Evolutionary conservation across 1,140 invertebrate genomes (phyloP).

Genomic region (Leptinotarsa lineolata): DNA sequence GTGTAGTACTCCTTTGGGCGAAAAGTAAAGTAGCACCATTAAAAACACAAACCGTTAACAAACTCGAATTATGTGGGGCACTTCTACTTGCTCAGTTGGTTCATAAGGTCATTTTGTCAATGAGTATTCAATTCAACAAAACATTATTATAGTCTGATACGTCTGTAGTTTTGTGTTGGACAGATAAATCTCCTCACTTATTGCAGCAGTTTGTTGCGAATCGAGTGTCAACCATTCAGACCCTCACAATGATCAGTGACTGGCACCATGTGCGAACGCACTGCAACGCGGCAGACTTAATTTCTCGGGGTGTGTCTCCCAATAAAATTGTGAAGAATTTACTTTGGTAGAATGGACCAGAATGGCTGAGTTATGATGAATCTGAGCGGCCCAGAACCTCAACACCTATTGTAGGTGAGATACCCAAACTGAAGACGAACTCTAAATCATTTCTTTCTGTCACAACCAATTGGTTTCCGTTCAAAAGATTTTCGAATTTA

Average conservation of each 20-base stretch:
- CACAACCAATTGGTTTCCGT: too few species aligned
- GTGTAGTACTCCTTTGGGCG: too few species aligned
- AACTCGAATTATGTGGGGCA: too few species aligned
- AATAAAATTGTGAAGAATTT: background rate
- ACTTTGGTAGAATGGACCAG: slow-evolving; percentile 34
- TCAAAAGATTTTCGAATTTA: too few species aligned
- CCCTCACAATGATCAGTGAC: background rate
- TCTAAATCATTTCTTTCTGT: background rate
- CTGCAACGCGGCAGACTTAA: slow-evolving; percentile 23
- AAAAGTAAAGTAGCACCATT: too few species aligned
- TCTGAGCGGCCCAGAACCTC: slow-evolving; percentile 19
- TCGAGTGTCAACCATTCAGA: slow-evolving; percentile 23
- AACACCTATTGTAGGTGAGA: too few species aligned
- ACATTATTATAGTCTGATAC: slow-evolving; percentile 16
- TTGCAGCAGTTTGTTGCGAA: slow-evolving; percentile 30
- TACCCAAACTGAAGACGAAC: background rate
- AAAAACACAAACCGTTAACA: too few species aligned
- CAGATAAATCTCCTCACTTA: slow-evolving; percentile 29
- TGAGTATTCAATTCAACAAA: too few species aligned
- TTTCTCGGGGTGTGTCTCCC: slow-evolving; percentile 23
- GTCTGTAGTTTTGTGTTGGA: slow-evolving; percentile 33
- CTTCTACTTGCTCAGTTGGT: too few species aligned
- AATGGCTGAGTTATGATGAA: slow-evolving; percentile 23
- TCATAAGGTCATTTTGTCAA: too few species aligned
- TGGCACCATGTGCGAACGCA: slow-evolving; percentile 15